Evolutionary conservation across 2,888 invertebrate species (phyloP), one percentile per base, ranked within the genome.

Genomic region (Diarsia brunnea): DNA sequence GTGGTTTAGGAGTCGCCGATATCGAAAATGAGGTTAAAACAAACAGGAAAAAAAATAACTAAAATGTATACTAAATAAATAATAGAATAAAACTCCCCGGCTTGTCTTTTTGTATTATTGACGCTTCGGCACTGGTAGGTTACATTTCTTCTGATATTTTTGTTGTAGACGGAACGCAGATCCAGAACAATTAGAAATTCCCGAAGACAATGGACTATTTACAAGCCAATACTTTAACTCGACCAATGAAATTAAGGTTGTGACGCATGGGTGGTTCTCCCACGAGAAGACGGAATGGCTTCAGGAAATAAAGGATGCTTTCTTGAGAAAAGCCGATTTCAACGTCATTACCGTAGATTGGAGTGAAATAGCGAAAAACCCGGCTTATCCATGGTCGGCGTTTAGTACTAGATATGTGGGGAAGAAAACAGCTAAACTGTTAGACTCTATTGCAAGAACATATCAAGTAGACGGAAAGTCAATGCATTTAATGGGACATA

Each of bases 231-330:
- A 92, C 84, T 96, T 97, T 76, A 94, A 97, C 84, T 84, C 88
- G 3, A 92, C 93, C 1, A 96, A 96, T 81, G 89, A 93, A 4
- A 91, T 97, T 1, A 97, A 95, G 90, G 93, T 97, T 21, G 76
- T 97, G 21, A 97, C 97, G 5, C 97, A 97, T 84, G 97, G 97
- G 0, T 97, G 97, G 97, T 89, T 95, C 69, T 95, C 97, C 0
- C 90, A 90, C 68, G 95, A 95, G 69, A 88, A 91, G 31, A 88
- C 91, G 0, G 88, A 91, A 19, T 95, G 96, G 92, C 86, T 97
- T 60, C 92, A 95, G 60, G 81, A 88, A 45, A 95, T 97, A 12
- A 97, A 96, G 87, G 88, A 96, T 67, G 91, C 93, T 1, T 93
- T 96, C 81, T 85, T 97, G 64, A 84, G 89, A 51, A 91, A 89